Evolutionary conservation across 2,113 vertebrate species (phyloP).

Genomic region (human (Homo sapiens)): GRCh38 chr3:148137001-148137500

Average conservation of each 20-base stretch:
- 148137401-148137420: neutral
- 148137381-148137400: neutral
- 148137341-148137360: neutral
- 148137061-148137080: neutral
- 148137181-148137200: neutral
- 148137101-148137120: neutral
- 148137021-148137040: neutral
- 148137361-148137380: no score
- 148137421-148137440: no score
- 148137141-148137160: constrained; percentile 10
- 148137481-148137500: neutral
- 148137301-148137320: neutral
- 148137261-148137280: neutral
- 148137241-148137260: neutral
- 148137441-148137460: neutral
- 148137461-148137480: neutral
- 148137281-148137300: neutral
- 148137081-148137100: neutral
- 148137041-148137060: neutral
- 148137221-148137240: neutral
- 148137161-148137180: neutral
- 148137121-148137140: neutral
- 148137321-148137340: neutral
- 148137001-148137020: neutral
- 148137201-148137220: neutral